Evolutionary conservation across 1,140 invertebrate genomes (phyloP), one percentile per base, ranked within the genome.

Genomic region (Bombus fervidus): DNA sequence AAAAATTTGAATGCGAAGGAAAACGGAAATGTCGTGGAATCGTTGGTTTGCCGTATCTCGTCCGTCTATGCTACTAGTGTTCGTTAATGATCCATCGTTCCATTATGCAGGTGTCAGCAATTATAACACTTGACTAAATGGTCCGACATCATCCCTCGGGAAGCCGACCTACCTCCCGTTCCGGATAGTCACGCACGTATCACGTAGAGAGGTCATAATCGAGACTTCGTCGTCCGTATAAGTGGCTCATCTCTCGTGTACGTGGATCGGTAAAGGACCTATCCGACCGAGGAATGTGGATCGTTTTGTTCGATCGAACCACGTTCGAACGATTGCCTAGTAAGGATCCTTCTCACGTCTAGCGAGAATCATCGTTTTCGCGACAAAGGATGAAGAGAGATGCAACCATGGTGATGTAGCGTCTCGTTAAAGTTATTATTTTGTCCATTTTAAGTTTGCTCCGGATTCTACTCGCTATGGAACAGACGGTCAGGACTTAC

Each of bases 31-130:
- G n/a, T 31, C 28, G 64, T 15, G 25, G 62, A 68, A 59, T 57
- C 66, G 25, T 6, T 22, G 47, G 47, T 53, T 53, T 18, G 1
- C 18, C 47, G 62, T 37, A 34, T 34, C 59, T 53, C 34, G 57
- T 31, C 64, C 39, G 34, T 37, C 57, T 75, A 77, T 71, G 75
- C 37, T 66, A 47, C 47, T 72, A 78, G 62, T 78, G 80, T 73
- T 77, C 80, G 76, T 57, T 86, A 89, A 89, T 80, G 84, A 89
- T 87, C 88, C 73, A 85, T 87, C 89, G 64, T 87, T 87, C 82
- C 86, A 79, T 87, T 80, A 69, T 80, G 89, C 89, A 87, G 79
- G 82, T 90, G 89, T 87, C 89, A 85, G 89, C 89, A 83, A 90
- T 90, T 90, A 90, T 89, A 86, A 87, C 85, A 86, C 82, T 85